Evolutionary conservation across 2,113 vertebrate species (phyloP), one percentile per base, ranked within the genome.

Genomic region (Ochotona curzoniae): DNA sequence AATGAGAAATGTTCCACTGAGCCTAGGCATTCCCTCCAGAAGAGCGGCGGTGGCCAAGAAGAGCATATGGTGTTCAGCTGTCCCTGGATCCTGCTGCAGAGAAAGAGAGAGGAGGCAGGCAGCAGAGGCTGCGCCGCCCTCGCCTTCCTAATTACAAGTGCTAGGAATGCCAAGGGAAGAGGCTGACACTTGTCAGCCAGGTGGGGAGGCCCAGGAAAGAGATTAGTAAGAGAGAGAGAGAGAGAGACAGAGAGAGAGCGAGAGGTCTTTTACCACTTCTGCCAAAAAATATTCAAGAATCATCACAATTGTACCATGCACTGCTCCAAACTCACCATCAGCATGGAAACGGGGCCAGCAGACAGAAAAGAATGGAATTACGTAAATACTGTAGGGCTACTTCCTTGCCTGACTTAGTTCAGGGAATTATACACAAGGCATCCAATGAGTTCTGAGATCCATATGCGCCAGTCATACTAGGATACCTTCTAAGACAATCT

Each of bases 401-500:
- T 78, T 91, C 61, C 25, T 73, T 93, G 76, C 14, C 57, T 80
- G 66, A 74, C 89, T 92, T 67, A 44, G 79, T 63, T 93, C 86
- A 64, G 4, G 67, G 88, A 94, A 78, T 75, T 92, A 30, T 80
- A 87, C 79, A 80, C 80, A 89, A 83, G 89, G 71, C 90, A 80
- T 91, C 90, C 2, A 2, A 28, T 67, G 93, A 89, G 54, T 94
- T 89, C 17, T 67, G 83, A 95, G 89, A 96, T 78, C 83, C 66
- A 60, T 64, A 94, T 9, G 66, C 80, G 73, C 57, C 86, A 86
- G 74, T 86, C 38, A 90, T 0, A 1, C 64, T 76, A 51, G 73
- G 80, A 79, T 85, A 44, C 85, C 90, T 73, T 87, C 96, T 75
- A 25, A 54, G 94, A 83, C 80, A 54, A 81, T 94, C 90, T 81